These are phyloP conservation scores for Pyrocephalus nanus DNA, from an alignment of 2,797 vertebrate species.

Conservation along the genomic window DNA sequence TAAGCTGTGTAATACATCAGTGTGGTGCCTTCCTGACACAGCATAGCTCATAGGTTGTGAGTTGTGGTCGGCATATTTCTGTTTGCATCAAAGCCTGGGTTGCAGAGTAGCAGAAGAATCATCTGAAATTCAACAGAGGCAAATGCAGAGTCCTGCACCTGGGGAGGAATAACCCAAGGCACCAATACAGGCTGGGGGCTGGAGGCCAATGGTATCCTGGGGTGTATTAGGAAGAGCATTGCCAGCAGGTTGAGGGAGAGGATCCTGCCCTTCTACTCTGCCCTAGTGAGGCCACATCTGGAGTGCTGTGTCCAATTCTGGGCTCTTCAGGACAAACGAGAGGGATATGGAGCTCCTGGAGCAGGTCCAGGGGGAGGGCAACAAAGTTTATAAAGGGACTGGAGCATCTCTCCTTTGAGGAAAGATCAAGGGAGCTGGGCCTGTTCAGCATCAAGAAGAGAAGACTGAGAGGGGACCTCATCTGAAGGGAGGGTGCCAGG, in stretches of 20 bases:
- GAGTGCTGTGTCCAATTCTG: neutral
- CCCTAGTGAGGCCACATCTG: neutral
- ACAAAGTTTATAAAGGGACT: neutral
- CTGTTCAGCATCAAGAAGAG: neutral
- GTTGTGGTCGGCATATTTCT: neutral
- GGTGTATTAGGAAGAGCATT: neutral
- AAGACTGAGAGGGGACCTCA: too few species aligned
- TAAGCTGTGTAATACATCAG: neutral
- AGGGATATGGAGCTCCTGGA: neutral
- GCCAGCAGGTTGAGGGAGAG: neutral
- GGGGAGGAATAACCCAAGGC: neutral
- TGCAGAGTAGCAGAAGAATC: neutral
- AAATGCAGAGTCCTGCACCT: neutral
- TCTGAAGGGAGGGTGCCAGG: neutral
- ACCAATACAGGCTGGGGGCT: neutral
- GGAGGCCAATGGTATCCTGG: neutral
- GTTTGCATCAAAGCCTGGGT: neutral
- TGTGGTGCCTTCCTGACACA: neutral
- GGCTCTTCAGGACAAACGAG: neutral
- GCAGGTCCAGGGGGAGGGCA: neutral
- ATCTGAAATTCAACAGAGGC: neutral
- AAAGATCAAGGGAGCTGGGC: neutral
- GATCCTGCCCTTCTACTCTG: neutral
- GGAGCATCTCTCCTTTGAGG: neutral
- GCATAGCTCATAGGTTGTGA: neutral